phyloP scores from a whole-genome alignment of 2,797 vertebrate genomes.

The Xiphorhynchus erythropygius region DNA sequence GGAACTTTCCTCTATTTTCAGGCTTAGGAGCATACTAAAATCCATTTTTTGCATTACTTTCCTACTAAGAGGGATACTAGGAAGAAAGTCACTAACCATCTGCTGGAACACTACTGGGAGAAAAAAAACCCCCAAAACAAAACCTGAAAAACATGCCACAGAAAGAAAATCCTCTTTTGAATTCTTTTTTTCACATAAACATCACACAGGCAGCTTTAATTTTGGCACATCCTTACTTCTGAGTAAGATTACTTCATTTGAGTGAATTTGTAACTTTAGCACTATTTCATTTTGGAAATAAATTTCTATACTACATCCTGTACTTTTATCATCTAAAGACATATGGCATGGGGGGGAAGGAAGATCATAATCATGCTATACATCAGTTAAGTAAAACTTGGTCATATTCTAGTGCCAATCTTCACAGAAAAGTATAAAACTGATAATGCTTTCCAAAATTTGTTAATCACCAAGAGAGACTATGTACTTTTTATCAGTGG shows the following conservation, averaged over 20 bases:
- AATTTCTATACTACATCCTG: background rate
- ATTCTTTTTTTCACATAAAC: background rate
- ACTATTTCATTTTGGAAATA: background rate
- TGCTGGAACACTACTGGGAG: background rate
- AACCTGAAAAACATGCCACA: accelerated
- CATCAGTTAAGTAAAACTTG: background rate
- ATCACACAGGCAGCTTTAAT: background rate
- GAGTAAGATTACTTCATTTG: background rate
- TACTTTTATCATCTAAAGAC: background rate
- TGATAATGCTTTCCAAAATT: background rate
- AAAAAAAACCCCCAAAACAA: background rate
- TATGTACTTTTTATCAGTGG: background rate
- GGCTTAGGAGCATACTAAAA: background rate
- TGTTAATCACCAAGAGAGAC: background rate
- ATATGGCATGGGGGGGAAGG: background rate
- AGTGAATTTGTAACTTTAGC: background rate
- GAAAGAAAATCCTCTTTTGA: background rate
- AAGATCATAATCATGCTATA: background rate
- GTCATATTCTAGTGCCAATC: background rate
- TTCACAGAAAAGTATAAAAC: background rate
- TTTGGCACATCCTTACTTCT: background rate
- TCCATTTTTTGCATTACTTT: background rate
- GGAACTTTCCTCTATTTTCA: background rate
- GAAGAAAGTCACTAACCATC: background rate
- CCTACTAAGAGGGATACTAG: background rate